phyloP scores from a whole-genome alignment of 2,113 vertebrate genomes.

The Pithys albifrons region DNA sequence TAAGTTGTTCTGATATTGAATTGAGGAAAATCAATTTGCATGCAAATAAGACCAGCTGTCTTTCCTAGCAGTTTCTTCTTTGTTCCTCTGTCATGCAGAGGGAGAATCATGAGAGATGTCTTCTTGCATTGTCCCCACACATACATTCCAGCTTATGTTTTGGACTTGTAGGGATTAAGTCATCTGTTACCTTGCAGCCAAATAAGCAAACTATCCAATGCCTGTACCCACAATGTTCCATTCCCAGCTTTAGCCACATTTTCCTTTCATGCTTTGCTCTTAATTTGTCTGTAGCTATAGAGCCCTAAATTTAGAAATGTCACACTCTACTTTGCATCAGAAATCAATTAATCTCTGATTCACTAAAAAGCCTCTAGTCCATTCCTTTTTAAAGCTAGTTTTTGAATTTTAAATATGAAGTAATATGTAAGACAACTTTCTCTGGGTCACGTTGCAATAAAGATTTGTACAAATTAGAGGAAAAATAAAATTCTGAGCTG shows the following conservation, averaged over 20 bases:
- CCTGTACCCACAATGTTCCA: background rate
- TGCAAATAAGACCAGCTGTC: background rate
- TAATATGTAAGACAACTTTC: background rate
- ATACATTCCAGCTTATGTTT: background rate
- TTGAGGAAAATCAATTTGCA: background rate
- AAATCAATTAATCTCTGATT: background rate
- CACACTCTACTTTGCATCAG: background rate
- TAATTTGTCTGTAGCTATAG: background rate
- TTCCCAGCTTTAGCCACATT: background rate
- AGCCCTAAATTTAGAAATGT: background rate
- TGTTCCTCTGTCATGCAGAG: background rate
- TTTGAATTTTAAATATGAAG: background rate
- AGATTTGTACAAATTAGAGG: background rate
- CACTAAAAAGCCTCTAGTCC: background rate
- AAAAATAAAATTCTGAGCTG: background rate
- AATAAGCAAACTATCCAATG: background rate
- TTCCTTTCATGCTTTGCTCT: background rate
- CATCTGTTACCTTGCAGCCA: background rate
- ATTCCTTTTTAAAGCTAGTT: background rate
- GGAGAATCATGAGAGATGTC: background rate
- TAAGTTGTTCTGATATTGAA: background rate
- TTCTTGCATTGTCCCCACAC: background rate
- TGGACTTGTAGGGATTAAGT: background rate
- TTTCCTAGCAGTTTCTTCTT: background rate
- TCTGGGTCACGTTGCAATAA: background rate